Evolutionary conservation across 2,797 vertebrate species (phyloP).

Genomic region (Danio jaintianensis): DNA sequence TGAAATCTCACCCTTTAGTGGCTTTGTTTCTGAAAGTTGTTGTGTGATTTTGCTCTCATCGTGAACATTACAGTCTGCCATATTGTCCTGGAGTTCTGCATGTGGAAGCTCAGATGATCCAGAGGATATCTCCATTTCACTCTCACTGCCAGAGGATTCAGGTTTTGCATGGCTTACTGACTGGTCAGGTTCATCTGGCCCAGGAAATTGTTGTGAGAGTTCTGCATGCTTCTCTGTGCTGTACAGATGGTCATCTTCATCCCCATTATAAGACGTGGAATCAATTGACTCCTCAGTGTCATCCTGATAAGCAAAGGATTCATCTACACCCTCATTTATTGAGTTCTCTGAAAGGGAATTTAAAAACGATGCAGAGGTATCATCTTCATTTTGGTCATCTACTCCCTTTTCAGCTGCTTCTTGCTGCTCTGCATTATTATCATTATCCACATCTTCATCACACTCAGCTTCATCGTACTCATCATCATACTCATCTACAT

Average conservation of each 20-base stretch:
- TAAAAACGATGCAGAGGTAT: conserved; percentile 91
- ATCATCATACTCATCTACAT: conserved; percentile 81
- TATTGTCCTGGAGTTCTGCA: conserved; percentile 26
- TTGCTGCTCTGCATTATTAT: conserved; percentile 58
- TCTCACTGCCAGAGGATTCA: conserved; percentile 67
- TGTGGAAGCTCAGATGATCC: conserved; percentile 64
- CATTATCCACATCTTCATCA: conserved; percentile 56
- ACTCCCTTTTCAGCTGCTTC: conserved; percentile 67
- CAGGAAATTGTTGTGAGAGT: conserved; percentile 61
- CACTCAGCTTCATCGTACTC: conserved; percentile 74
- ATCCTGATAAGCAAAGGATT: conserved; percentile 92
- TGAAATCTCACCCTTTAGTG: conserved; percentile 27
- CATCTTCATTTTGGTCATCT: conserved; percentile 81
- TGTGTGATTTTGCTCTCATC: conserved; percentile 30
- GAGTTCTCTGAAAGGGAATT: conserved; percentile 94
- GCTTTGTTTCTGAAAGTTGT: conserved; percentile 22
- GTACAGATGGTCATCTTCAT: conserved; percentile 88
- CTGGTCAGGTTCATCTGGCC: conserved; percentile 55
- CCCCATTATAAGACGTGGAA: conserved; percentile 90
- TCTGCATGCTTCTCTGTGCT: conserved; percentile 87
- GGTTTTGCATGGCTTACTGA: conserved; percentile 52
- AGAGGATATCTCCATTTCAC: conserved; percentile 74
- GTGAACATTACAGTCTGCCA: conserved; percentile 11
- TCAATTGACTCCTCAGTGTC: conserved; percentile 90
- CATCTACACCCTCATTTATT: conserved; percentile 91